These are phyloP conservation scores for Oxygymnocypris stewartii DNA, from an alignment of 2,113 vertebrate genomes.

Conservation along the genomic window DNA sequence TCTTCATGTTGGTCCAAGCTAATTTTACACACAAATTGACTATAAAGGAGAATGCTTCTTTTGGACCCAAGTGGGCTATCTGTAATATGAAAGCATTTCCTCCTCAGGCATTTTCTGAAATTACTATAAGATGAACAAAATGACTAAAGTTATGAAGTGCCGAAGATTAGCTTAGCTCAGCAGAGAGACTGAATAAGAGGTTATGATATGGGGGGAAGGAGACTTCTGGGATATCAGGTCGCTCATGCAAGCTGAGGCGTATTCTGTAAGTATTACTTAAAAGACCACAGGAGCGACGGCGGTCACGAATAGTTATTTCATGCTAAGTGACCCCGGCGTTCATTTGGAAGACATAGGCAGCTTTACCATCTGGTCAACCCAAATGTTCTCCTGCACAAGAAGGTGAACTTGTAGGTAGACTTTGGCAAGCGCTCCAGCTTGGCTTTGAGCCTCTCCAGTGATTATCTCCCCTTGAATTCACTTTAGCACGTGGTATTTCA, in stretches of 20 bases:
- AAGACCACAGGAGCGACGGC: neutral
- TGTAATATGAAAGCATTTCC: constrained; percentile 11
- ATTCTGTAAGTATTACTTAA: constrained; percentile 38
- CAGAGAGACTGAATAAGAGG: constrained; percentile 15
- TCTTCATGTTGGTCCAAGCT: constrained; percentile 16
- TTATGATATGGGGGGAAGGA: constrained; percentile 1
- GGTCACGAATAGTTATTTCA: constrained; percentile 27
- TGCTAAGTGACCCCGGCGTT: constrained; percentile 24
- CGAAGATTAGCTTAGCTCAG: constrained; percentile 36
- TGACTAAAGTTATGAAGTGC: constrained; percentile 1
- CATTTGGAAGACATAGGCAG: neutral
- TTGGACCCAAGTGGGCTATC: neutral
- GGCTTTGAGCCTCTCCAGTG: constrained; percentile 4
- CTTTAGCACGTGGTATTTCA: neutral
- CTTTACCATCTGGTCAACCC: constrained; percentile 30
- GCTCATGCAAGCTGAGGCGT: neutral
- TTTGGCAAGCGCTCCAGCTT: neutral
- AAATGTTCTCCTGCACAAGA: constrained; percentile 16
- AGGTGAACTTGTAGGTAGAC: neutral
- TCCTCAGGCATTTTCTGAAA: constrained; percentile 25
- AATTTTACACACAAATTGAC: constrained; percentile 28
- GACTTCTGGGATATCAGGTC: constrained; percentile 14
- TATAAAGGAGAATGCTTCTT: constrained; percentile 30
- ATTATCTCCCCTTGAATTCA: neutral
- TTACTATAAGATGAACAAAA: constrained; percentile 27